Evolutionary conservation across 2,888 invertebrate genomes (phyloP), one percentile per base, ranked within the genome.

Genomic region (Patella ulyssiponensis): DNA sequence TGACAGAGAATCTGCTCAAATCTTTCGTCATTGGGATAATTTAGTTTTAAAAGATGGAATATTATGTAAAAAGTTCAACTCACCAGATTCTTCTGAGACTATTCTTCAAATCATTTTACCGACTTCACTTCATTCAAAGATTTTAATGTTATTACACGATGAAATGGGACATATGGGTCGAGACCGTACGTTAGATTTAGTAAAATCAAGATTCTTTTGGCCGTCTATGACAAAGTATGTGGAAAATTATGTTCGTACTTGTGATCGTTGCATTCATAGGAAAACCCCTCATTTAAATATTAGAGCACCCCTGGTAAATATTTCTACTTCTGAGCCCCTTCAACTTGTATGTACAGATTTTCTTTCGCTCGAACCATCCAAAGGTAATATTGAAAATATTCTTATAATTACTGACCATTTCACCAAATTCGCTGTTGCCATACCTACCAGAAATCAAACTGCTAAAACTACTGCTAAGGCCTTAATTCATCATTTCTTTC

Each of bases 331-430:
- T 44, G 33, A 71, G 69, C 81, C 82, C 5, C 33, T 83, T 58
- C 78, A 82, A 64, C 53, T 81, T 2, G 76, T 82, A 14, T 78
- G 77, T 44, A 78, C 82, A 12, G 79, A 80, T 70, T 83, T 77
- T 54, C 27, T 80, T n/a, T 81, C 82, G 1, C 52, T 56, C 3
- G 78, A 79, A 53, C 17, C 76, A 54, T 77, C 76, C 12, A 69
- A 75, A 53, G 77, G 76, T 23, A 58, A 74, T 14, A 71, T 70
- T 52, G 69, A 72, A 73, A 27, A 75, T 64, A 56, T 79, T 2
- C 53, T 78, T 20, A 72, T 75, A 20, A 75, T 80, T 7, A 79
- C 74, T 2, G 78, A 79, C 64, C 79, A 81, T 75, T 81, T 74
- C n/a, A 79, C 76, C 1, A 71, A 74, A 70, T 80, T 75, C 52